Evolutionary conservation across 2,113 vertebrate genomes (phyloP).

Genomic region (Ciconia boyciana): DNA sequence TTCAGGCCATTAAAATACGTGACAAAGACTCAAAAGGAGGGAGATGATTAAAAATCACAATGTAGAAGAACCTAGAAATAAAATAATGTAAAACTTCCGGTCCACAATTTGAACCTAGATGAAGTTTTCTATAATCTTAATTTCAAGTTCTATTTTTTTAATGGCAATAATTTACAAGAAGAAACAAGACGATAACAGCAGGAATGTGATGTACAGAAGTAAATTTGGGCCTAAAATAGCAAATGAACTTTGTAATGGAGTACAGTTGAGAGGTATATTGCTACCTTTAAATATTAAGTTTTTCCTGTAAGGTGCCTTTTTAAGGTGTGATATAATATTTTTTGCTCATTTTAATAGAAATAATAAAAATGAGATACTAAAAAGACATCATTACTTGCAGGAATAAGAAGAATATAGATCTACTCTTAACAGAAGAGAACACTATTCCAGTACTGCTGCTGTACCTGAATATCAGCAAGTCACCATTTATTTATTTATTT

Average conservation of each 20-base stretch:
- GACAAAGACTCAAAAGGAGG: neutral
- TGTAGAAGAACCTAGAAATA: neutral
- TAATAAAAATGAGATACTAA: slow-evolving; percentile 75
- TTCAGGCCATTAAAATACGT: neutral
- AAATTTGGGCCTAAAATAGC: slow-evolving; percentile 20
- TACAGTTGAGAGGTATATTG: slow-evolving; percentile 54
- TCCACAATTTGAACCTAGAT: too few relatives aligned
- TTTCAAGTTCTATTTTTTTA: neutral
- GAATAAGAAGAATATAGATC: slow-evolving; percentile 68
- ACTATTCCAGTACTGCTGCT: neutral
- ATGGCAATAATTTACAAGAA: slow-evolving; percentile 41
- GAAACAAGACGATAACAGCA: slow-evolving; percentile 47
- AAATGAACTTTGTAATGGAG: slow-evolving; percentile 3
- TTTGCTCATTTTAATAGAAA: slow-evolving; percentile 71
- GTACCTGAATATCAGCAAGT: neutral
- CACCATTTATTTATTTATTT: slow-evolving; percentile 2
- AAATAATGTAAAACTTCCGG: too few relatives aligned
- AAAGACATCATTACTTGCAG: slow-evolving; percentile 64
- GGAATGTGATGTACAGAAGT: neutral
- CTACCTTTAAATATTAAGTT: slow-evolving; percentile 65
- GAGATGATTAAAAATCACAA: neutral
- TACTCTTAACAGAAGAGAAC: slow-evolving; percentile 35
- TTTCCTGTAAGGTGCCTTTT: slow-evolving; percentile 64
- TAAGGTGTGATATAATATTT: slow-evolving; percentile 64
- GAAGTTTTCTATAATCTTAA: neutral